Conservation (phyloP, 2,797 vertebrate species). For the Cheirogaleus major region DNA sequence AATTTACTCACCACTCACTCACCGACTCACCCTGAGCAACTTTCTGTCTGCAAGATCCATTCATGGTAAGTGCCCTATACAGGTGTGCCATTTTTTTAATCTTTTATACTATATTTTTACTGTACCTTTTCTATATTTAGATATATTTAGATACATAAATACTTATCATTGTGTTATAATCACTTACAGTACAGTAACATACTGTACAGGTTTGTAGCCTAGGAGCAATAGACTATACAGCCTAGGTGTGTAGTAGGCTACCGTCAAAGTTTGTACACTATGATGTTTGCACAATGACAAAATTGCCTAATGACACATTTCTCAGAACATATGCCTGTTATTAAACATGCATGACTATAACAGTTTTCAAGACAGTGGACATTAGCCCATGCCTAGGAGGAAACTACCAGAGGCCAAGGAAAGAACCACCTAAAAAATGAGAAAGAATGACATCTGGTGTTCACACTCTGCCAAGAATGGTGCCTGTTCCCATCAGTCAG, state of each 20-base stretch:
- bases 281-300: neutral
- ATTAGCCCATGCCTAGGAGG: neutral
- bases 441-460: neutral
- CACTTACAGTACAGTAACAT: neutral
- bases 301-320: neutral
- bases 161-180: neutral
- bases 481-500: neutral
- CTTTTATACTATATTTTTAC: neutral
- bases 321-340: neutral
- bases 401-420: neutral
- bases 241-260: neutral
- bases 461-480: neutral
- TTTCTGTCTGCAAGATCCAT: neutral
- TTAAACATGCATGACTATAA: neutral
- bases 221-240: neutral
- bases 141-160: neutral
- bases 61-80: neutral
- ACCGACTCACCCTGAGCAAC: no score
- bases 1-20: neutral
- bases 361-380: neutral
- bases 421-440: neutral
- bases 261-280: neutral
- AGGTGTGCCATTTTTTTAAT: neutral
- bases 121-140: neutral
- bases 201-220: neutral